A percentile compares a stretch with the other conserved stretches of the same genome.
These are phyloP conservation scores for Stichodactyla mertensii DNA, from an alignment of 64 coral and sea anemone species.

Conservation along the genomic window DNA sequence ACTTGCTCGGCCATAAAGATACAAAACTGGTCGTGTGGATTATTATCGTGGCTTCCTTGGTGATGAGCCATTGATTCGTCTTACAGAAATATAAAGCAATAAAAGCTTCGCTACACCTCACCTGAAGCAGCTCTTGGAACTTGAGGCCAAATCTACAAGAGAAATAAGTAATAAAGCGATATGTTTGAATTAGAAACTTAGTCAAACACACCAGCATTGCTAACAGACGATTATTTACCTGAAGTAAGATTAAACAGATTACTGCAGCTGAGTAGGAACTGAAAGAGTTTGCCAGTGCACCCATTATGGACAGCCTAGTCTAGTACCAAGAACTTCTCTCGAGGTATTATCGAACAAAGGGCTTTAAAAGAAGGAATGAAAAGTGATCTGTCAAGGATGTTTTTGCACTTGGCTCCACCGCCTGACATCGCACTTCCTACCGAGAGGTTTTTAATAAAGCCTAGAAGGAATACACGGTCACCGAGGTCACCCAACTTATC, in stretches of 20 bases:
- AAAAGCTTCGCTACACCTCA: background rate
- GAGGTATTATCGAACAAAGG: background rate
- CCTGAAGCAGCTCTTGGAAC: background rate
- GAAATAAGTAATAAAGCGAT: background rate
- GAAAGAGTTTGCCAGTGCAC: background rate
- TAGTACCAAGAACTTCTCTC: background rate
- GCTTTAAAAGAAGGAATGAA: background rate
- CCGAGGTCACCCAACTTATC: background rate
- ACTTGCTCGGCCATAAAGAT: no score
- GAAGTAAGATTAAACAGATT: background rate
- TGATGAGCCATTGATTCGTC: no score
- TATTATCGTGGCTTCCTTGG: no score
- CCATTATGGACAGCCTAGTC: background rate
- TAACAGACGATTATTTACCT: background rate
- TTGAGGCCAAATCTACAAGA: background rate
- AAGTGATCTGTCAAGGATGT: background rate
- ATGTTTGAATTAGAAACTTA: background rate
- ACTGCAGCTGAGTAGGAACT: background rate
- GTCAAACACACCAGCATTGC: background rate
- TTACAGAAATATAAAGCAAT: background rate
- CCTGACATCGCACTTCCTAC: background rate
- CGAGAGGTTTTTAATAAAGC: conserved; percentile 5
- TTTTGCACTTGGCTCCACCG: background rate
- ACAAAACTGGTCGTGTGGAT: no score
- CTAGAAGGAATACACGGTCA: background rate